Evolutionary conservation across 2,888 invertebrate genomes (phyloP), one percentile per base, ranked within the genome.

Genomic region (Chymomyza caudatula): DNA sequence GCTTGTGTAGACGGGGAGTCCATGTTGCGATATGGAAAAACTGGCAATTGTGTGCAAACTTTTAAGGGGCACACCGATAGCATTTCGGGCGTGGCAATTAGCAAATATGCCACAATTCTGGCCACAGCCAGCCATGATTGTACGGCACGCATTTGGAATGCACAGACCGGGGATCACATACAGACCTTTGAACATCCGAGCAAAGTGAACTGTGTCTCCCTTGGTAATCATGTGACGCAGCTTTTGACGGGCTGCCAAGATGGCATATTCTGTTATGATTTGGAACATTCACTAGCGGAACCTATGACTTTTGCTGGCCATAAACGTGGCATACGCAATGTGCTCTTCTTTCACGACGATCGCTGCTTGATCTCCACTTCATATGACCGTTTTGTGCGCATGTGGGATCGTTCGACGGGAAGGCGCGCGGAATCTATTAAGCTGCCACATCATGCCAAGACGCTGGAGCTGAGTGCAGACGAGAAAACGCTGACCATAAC

Each of bases 11-110:
- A 98, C 96, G 98, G 98, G 23, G 96, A 96, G 89, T 97, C 97
- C 51, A 97, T 98, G 97, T 91, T 98, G 78, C 93, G 98, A 60
- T 96, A 97, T 91, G 98, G 98, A 58, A 97, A 97, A 89, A 98
- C 98, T 4, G 98, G 98, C 44, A 97, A 98, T 90, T 98, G 97
- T 97, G 96, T 98, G 86, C 97, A 97, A 65, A 98, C 97, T 20
- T 98, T 98, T 90, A 96, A 96, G 90, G 97, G 97, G 42, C 97
- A 98, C 89, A 97, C 97, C 91, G 97, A 97, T 59, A 97, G 97
- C 60, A 97, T 98, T 62, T 97, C 97, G 96, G 96, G 98, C 65
- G 98, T 98, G 75, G 96, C 96, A 65, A 91, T 98, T 78, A 96
- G 97, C 91, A 92, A 93, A 79, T 94, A 96, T 88, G 98, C 96